Base-by-base conservation (phyloP, 30 jellyfish, hydroid and myxozoan genomes). In the Cassiopea andromeda region DNA sequence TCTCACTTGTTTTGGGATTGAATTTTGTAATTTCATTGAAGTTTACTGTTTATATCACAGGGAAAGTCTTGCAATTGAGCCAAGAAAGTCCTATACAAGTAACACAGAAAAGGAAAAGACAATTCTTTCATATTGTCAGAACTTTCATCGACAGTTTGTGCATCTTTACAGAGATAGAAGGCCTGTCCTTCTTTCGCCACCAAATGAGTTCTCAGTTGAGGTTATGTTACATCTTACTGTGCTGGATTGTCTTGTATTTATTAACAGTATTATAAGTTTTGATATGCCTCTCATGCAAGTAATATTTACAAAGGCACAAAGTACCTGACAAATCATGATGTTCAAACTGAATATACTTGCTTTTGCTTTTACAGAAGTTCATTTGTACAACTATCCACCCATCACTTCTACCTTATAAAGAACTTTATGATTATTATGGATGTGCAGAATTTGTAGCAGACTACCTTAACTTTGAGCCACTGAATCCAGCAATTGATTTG, bases 361-460 rank as follows among this genome's bases (percentile, higher is more conserved):
- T 69, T 68, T 43, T 18, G 58, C 49, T 19, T 54, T 77, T 77
- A 4, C 82, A 93, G 97, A 94, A 94, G 82, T 94, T 90, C 81
- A 74, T 94, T 7, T 61, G 97, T 64, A 85, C 97, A 46, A 85
- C 97, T 4, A 77, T 94, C 27, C 93, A 97, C 10, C 98, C 97
- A 59, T 90, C 98, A 1, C 84, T 49, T 49, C 90, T 86, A 10
- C 94, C 89, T 19, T 94, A 67, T 77, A 81, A 94, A 60, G 97
- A 94, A 68, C 69, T 94, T 15, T 86, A 94, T 81, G 90, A 94
- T 77, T 91, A 90, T 81, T 77, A 91, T 81, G 95, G 94, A 15
- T 90, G 98, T 94, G 97, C 98, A 18, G 97, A 90, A 48, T 94
- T 94, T 87, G 97, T 94, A 4, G 97, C 98, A 50, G 98, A 94